Base-by-base conservation (phyloP, 2,888 invertebrate species). In the Eucera pruinosa region DNA sequence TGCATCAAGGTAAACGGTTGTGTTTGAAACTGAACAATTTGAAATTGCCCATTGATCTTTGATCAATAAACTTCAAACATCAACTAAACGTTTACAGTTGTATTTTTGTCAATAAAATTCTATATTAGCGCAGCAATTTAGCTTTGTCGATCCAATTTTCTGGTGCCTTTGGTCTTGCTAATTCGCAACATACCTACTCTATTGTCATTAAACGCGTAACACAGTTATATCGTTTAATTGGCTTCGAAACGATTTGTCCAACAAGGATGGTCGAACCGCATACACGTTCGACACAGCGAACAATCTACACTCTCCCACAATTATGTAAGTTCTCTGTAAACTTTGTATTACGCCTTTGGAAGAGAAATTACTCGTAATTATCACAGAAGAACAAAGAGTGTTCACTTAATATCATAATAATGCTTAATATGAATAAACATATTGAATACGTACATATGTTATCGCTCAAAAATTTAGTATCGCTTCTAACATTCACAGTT, bases 171-270 rank as follows among this genome's bases (percentile, higher is more conserved):
- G 15, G 15, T 15, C 43, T n/a, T n/a, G 30, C 9, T 47, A 60
- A 60, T 60, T 60, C 30, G 23, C 20, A 15, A 30, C 5, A 18
- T 25, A 15, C 18, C 33, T 36, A 62, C 25, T 18, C 13, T 3
- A 13, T 39, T 27, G 18, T 36, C 27, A 62, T 62, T 50, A 39
- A 50, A 39, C 48, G 27, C 13, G 39, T 39, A 50, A 50, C 27
- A 2, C 39, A 15, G 50, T 39, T 62, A 62, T 30, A 6, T 45
- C 9, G 36, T 43, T 48, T 48, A 39, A 62, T 62, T 48, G 48
- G 48, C 36, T 48, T 7, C 2, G 36, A 13, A 48, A n/a, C 61
- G 61, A 62, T 62, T 48, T 36, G 48, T 62, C n/a, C 36, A 7
- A 48, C n/a, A 48, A 36, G 36, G 27, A 36, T 18, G 25, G n/a